Base-by-base conservation (phyloP, 2,888 invertebrate genomes). In the Lordiphosa fenestrarum region DNA sequence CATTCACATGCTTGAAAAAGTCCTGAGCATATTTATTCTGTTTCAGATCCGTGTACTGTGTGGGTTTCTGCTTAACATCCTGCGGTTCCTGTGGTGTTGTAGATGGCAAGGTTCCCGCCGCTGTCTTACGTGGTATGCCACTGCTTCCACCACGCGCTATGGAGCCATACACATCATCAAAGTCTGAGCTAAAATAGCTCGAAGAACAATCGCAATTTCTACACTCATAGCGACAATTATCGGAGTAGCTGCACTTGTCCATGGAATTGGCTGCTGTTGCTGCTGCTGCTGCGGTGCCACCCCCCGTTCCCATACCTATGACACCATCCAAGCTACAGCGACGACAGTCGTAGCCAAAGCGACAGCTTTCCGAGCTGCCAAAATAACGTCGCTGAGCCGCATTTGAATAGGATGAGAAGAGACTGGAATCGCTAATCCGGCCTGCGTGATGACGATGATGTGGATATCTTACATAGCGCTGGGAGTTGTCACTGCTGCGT, bases 1-100 rank as follows among this genome's bases (percentile, higher is more conserved):
- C 90, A 57, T 88, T 89, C 0, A 90, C 89, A 63, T 90, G 90
- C 64, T 90, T 90, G 36, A 90, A 89, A 55, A 90, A 90, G 54
- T 90, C 90, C 70, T 90, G 89, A 1, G 90, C 90, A 51, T 90
- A 90, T 57, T 89, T 89, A 47, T 89, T 89, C 53, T 89, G 89
- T 52, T 89, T 89, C 2, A 88, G 69, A 30, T 89, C 88, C 36
- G 55, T 12, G 37, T 41, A 49, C 6, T 52, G 84, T 15, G 30
- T 71, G 6, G 78, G 77, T 10, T 13, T 52, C n/a, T 36, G 66
- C 21, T 49, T 63, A 4, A 63, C 71, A 0, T 52, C 64, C 0
- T 19, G 19, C 19, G 49, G 56, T 25, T 74, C 75, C 0, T 61
- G 41, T 0, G 60, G 53, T 0, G 58, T 53, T 33, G 71, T 82